A percentile compares a stretch with the other conserved stretches of the same genome.
Evolutionary conservation across 2,113 vertebrate species (phyloP).

Genomic region (Thoracochromis brauschi): DNA sequence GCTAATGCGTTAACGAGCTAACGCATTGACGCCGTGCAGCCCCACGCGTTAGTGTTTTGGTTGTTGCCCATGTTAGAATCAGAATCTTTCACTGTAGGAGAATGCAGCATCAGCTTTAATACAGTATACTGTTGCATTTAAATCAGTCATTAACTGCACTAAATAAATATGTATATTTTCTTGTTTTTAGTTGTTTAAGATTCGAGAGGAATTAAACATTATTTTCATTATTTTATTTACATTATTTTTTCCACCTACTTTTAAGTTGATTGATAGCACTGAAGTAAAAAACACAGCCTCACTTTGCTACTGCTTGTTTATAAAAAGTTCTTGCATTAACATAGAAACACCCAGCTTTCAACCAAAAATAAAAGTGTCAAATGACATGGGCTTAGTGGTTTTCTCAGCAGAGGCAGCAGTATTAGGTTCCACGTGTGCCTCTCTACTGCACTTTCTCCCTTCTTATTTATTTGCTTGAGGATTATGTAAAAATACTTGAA

Average conservation of each 20-base stretch:
- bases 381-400: neutral
- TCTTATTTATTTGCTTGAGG: neutral
- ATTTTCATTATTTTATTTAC: neutral
- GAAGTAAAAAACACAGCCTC: neutral
- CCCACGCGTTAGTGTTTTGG: neutral
- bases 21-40: rapidly evolving
- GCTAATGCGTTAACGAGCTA: rapidly evolving
- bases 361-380: neutral
- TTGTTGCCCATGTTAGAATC: neutral
- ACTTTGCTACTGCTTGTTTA: neutral
- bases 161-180: neutral
- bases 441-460: neutral
- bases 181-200: neutral
- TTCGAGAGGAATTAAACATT: neutral
- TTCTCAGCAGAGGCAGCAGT: neutral
- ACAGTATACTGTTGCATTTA: neutral
- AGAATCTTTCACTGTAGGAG: neutral
- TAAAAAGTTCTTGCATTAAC: conserved; percentile 6
- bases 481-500: neutral
- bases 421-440: conserved; percentile 40
- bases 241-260: neutral
- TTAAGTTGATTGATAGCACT: neutral
- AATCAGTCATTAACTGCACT: neutral
- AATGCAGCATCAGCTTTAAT: neutral
- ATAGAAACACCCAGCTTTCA: conserved; percentile 22